A percentile compares a stretch with the other conserved stretches of the same genome.
Evolutionary conservation across 2,888 invertebrate genomes (phyloP).

Genomic region (Branchipolynoe longqiensis): DNA sequence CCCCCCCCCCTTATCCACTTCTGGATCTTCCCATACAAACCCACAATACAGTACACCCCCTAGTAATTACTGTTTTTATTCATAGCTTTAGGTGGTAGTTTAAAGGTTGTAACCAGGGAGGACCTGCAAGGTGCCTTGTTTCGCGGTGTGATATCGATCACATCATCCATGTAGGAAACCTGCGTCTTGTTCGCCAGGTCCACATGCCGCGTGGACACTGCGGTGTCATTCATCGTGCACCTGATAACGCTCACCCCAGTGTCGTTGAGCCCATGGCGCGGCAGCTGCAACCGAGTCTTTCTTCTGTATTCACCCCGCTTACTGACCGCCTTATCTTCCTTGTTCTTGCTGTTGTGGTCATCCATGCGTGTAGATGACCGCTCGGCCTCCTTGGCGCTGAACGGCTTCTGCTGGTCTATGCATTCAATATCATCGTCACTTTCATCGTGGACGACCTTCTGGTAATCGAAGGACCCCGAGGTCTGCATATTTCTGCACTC

Average conservation of each 20-base stretch:
- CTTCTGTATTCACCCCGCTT: too few relatives aligned
- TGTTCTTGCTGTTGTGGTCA: neutral
- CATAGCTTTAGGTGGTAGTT: too few relatives aligned
- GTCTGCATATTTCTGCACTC: neutral
- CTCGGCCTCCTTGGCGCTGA: neutral
- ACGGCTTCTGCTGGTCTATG: neutral
- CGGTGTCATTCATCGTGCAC: neutral
- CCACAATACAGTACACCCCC: too few relatives aligned
- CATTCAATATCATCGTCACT: neutral
- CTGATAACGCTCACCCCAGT: neutral
- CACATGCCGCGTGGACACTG: constrained; percentile 20
- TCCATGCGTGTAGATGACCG: neutral
- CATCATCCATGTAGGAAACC: neutral
- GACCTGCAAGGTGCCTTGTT: neutral
- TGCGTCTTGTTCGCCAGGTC: neutral
- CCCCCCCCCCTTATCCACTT: too few relatives aligned
- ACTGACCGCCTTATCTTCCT: neutral
- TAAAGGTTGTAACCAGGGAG: neutral
- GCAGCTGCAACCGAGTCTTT: neutral
- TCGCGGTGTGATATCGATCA: neutral
- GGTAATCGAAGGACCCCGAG: neutral
- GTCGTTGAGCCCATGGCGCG: neutral
- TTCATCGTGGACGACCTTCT: neutral
- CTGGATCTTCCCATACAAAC: too few relatives aligned
- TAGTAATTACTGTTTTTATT: too few relatives aligned